Base-by-base conservation (phyloP, 2,888 invertebrate species). In the Epiblema foenella region DNA sequence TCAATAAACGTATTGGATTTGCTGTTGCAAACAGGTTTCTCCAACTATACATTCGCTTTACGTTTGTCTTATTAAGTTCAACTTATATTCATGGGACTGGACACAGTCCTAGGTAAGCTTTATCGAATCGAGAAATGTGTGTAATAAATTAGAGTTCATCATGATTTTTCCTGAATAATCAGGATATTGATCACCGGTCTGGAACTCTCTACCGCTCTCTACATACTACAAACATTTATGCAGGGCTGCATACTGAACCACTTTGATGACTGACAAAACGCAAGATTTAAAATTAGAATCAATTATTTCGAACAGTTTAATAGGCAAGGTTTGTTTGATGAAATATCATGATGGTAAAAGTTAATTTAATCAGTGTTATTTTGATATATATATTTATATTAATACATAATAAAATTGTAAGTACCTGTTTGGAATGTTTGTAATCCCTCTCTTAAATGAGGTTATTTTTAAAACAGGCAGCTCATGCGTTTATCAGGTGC, bases 1-100 rank as follows among this genome's bases (percentile, higher is more conserved):
- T 49, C 62, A 67, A 51, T 46, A 56, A 69, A 49, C 56, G 56
- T 24, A 17, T 58, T 58, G 18, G 59, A n/a, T 58, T 59, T 58
- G 37, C 58, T 51, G 39, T 59, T 37, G 63, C 46, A 49, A 58
- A 69, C 37, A 57, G 62, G 49, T 57, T 69, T 63, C 68, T 69
- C 63, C 69, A 63, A 63, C 69, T 51, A 69, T 57, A 18, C 57
- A 63, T 58, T 69, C 67, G 59, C 51, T 59, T 59, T 59, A 59
- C 39, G 52, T 39, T 51, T 67, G 37, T 67, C 20, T 58, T 68
- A 37, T 52, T 51, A 63, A 63, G 52, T 64, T 20, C 64, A 54
- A 64, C 54, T 39, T 64, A 64, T 64, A 64, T 54, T 39, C 20
- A 18, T 37, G 51, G 63, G 18, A 63, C 12, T 20, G 52, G 3